Evolutionary conservation across 1,140 invertebrate genomes (phyloP), one percentile per base, ranked within the genome.

Genomic region (Oryctes rhinoceros): DNA sequence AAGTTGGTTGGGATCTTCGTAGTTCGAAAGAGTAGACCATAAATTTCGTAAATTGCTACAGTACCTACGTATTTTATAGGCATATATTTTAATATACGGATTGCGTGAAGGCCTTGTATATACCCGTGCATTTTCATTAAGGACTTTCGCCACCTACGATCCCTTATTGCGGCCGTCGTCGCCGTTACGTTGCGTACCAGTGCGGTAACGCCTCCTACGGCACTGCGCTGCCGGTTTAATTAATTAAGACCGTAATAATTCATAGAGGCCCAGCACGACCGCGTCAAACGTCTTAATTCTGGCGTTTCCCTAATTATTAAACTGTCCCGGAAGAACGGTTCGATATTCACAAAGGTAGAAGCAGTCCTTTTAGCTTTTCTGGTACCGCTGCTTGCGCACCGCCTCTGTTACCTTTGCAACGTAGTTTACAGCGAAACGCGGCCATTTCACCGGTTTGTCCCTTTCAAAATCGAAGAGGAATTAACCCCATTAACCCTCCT

Each of bases 231-330:
- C 49, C 6, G n/a, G 49, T 84, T 85, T 84, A 85, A 85, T 85
- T 85, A 84, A 84, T 84, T 83, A 84, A 83, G 83, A 81, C 81
- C 79, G 83, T 83, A 85, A 84, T 85, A 85, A 85, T 84, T 85
- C 83, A 84, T 84, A 84, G 83, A 81, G 84, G 83, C 84, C 79
- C 84, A 82, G 81, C 81, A 79, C 77, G 80, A 85, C 49, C 49
- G 49, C 84, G 84, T 85, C 83, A 84, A 85, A 85, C 81, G 83
- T 85, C 84, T 85, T 85, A 84, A 85, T 85, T 84, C 81, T 81
- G 79, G 80, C 81, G 78, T 82, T 81, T 83, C 81, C 81, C 80
- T 84, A 82, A 84, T 84, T 82, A 84, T 83, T 80, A 82, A 82
- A 78, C 82, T 81, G 82, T 82, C 82, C 81, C 82, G 76, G 78